Evolutionary conservation across 2,113 vertebrate genomes (phyloP), one percentile per base, ranked within the genome.

Genomic region (Pygoscelis adeliae): DNA sequence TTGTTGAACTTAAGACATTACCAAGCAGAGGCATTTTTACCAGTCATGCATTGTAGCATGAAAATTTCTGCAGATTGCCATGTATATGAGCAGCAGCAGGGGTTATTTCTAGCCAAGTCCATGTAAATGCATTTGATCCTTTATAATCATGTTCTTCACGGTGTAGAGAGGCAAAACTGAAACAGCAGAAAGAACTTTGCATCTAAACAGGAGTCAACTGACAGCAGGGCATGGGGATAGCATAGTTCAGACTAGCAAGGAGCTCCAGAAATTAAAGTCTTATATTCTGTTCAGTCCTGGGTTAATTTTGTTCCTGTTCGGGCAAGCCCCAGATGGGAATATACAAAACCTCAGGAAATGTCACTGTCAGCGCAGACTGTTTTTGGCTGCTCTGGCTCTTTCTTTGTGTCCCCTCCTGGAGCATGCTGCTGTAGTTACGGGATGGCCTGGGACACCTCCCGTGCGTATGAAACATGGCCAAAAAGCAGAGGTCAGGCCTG

Each of bases 401-500:
- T 52, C 70, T 62, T 20, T 32, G 63, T 42, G 53, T n/a, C 67
- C 72, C 53, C 46, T 82, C 38, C n/a, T 0, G 1, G 59, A 62
- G 19, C 0, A 0, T 62, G 65, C 30, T 11, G 16, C 83, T 70
- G 76, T 67, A 36, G 50, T 42, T 62, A 59, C 9, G 8, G 89
- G 65, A 21, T 76, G 87, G 83, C 34, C 70, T 55, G 62, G 91
- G 84, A 90, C 62, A 72, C 81, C 40, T 38, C 90, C 73, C 0
- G 0, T 65, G 69, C 0, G 0, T 32, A 34, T 36, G 52, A 91
- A 91, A 79, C 56, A 15, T 1, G 3, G 87, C 78, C 78, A 80
- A 70, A 93, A 91, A 95, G 78, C 73, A 94, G 77, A 96, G 77
- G 77, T 91, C 81, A 87, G 93, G 87, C 53, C 93, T 95, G 93